Percentiles rank a stretch among this genome's conserved stretches.
These are phyloP conservation scores for Ahaetulla prasina DNA, from an alignment of 2,113 vertebrate genomes.

Conservation along the genomic window DNA sequence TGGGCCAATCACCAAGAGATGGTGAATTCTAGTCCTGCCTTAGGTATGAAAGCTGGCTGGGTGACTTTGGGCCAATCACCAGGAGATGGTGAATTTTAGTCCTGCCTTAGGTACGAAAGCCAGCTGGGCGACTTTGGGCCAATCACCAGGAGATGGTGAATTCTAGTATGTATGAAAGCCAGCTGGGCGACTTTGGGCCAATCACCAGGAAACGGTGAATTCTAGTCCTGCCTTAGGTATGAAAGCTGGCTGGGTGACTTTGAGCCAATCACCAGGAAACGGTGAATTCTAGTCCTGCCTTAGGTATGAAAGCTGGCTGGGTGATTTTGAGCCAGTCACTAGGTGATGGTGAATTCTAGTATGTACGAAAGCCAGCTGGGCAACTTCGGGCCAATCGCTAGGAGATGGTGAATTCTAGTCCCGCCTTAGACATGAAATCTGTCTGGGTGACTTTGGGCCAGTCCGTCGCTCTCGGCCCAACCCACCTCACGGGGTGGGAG, in stretches of 20 bases:
- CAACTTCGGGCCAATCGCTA: no score
- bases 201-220: neutral
- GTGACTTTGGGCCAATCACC: neutral
- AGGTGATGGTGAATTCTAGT: no score
- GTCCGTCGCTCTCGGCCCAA: neutral
- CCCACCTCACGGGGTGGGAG: neutral
- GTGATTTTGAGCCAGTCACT: no score
- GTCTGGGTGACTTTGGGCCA: neutral
- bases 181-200: no score
- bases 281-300: neutral
- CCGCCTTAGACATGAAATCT: no score
- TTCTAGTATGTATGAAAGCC: neutral
- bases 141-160: neutral
- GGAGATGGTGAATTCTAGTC: neutral
- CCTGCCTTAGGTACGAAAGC: no score
- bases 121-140: no score
- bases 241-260: no score
- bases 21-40: neutral
- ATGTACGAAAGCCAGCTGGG: no score
- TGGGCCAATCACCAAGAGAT: neutral
- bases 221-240: neutral
- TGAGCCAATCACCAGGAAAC: no score
- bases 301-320: no score
- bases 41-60: no score
- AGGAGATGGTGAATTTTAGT: neutral